phyloP scores from a whole-genome alignment of 2,113 vertebrate species.

The Apodemus speciosus region DNA sequence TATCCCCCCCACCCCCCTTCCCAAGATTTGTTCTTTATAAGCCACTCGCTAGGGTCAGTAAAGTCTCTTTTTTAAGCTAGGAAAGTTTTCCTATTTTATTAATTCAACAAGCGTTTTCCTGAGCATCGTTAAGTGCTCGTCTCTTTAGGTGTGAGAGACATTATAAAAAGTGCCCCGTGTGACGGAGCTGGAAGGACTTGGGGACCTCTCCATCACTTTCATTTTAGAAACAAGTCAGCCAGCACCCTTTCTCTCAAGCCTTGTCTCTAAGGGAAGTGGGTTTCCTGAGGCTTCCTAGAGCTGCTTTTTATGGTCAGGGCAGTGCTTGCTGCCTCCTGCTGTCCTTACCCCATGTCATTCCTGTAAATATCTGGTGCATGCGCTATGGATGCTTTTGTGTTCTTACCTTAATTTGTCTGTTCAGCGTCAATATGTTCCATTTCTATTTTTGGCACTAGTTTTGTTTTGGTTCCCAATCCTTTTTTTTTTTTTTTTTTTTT shows the following conservation, averaged over 20 bases:
- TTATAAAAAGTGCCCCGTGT: background rate
- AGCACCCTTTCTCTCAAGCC: background rate
- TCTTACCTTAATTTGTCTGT: background rate
- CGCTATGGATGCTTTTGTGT: background rate
- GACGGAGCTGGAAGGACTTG: conserved; percentile 10
- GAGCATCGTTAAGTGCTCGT: background rate
- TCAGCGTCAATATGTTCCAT: background rate
- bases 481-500: background rate
- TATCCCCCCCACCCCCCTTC: background rate
- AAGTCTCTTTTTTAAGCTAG: conserved; percentile 16
- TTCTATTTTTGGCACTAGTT: conserved; percentile 54
- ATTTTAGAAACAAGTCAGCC: background rate
- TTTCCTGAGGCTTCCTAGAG: background rate
- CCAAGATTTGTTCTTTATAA: conserved; percentile 31
- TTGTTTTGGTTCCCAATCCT: conserved; percentile 16
- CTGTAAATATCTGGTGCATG: background rate
- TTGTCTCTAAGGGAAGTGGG: background rate
- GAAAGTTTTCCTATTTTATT: conserved; percentile 15
- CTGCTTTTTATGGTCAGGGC: background rate
- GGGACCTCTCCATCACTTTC: background rate
- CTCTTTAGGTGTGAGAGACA: background rate
- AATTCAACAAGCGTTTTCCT: conserved; percentile 30
- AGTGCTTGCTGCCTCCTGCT: background rate
- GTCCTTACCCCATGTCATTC: background rate
- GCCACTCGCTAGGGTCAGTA: conserved; percentile 7